Evolutionary conservation across 2,113 vertebrate species (phyloP), one percentile per base, ranked within the genome.

Genomic region (Gymnorhina tibicen): DNA sequence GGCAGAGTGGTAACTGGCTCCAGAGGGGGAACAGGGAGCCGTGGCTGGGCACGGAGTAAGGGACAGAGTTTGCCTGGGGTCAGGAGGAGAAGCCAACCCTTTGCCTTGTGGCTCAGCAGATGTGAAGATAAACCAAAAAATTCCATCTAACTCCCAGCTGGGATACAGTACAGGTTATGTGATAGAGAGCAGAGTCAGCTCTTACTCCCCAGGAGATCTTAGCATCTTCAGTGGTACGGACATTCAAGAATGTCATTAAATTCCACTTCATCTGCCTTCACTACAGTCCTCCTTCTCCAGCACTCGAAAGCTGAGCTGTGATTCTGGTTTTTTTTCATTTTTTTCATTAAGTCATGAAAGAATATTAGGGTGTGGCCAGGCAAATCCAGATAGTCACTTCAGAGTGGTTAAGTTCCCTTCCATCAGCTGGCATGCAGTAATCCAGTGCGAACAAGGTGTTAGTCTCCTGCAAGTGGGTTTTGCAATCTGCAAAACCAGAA

Each of bases 31-130:
- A 59, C 24, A 13, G 44, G 66, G 66, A 91, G 72, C 58, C 0
- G 0, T 0, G 0, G 15, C 1, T 55, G 47, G 52, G 63, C 47
- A 42, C 2, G 2, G 37, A 55, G 41, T 33, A 28, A 50, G 55
- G 91, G 75, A 26, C 75, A 78, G 52, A 76, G 8, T 47, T 85
- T 67, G 23, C 64, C 75, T 37, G 28, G 49, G 49, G 37, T 86
- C 85, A 88, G 47, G 41, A 52, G 42, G 41, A 76, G n/a, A 87
- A 95, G 55, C 39, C 72, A 91, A 14, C 27, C 32, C 59, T 89
- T 94, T 58, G 50, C 87, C 81, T 85, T 85, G 35, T 87, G 60
- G 24, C 47, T 82, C 69, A 56, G 47, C 52, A 85, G 47, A 78
- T 79, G 55, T 2, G 27, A 68, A 91, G 47, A 39, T 88, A 44